phyloP scores from a whole-genome alignment of 2,888 invertebrate species.

The Selenia dentaria region DNA sequence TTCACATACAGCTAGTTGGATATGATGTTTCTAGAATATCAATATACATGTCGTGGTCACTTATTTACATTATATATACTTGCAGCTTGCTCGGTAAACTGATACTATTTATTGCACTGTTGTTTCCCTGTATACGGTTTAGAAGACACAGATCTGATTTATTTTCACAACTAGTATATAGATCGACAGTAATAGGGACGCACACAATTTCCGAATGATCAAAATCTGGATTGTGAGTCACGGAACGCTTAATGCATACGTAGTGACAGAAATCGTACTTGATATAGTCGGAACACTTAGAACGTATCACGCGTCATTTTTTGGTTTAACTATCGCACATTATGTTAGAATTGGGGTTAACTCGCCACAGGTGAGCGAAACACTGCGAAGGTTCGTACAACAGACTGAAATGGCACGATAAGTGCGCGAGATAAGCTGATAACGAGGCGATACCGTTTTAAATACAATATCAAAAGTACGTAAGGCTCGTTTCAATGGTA shows the following conservation, averaged over 20 bases:
- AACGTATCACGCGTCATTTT: constrained; percentile 49
- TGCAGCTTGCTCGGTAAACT: constrained; percentile 15
- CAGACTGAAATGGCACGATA: constrained; percentile 71
- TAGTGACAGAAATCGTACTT: constrained; percentile 16
- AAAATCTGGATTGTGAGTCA: constrained; percentile 45
- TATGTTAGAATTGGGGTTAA: constrained; percentile 47
- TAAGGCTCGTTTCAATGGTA: constrained; percentile 45
- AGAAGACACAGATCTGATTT: constrained; percentile 21
- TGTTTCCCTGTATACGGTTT: constrained; percentile 32
- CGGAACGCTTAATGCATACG: constrained; percentile 40
- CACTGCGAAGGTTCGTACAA: constrained; percentile 62
- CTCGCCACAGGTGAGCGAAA: constrained; percentile 57
- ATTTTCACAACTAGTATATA: constrained; percentile 29
- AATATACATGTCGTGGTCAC: constrained; percentile 32
- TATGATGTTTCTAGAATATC: constrained; percentile 53
- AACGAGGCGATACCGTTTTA: constrained; percentile 71
- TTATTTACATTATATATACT: constrained; percentile 37
- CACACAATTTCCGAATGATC: constrained; percentile 33
- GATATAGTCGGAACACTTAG: too few species aligned
- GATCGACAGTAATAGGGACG: constrained; percentile 33
- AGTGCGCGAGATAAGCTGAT: constrained; percentile 79
- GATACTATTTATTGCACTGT: constrained; percentile 27
- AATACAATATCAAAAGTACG: constrained; percentile 56
- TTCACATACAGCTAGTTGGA: constrained; percentile 53
- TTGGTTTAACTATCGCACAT: constrained; percentile 46